phyloP scores from a whole-genome alignment of 2,888 invertebrate genomes.

The Parnassius orleans region DNA sequence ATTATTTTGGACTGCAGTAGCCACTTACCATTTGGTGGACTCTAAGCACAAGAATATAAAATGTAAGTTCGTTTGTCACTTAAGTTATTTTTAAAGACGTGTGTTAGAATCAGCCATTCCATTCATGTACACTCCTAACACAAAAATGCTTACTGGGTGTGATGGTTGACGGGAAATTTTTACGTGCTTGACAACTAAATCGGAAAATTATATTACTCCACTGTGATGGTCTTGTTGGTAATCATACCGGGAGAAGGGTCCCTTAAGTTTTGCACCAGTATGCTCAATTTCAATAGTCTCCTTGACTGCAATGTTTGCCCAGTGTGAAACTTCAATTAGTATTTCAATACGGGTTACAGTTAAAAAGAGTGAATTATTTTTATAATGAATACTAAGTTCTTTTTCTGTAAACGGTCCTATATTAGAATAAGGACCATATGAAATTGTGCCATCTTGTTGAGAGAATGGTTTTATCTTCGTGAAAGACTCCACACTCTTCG shows the following conservation, averaged over 20 bases:
- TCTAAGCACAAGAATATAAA: too few species aligned
- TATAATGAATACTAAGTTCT: conserved; percentile 92
- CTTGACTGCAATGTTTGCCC: conserved; percentile 99
- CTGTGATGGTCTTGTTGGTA: conserved; percentile 96
- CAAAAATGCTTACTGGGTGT: too few species aligned
- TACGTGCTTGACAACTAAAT: too few species aligned
- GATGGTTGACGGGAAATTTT: too few species aligned
- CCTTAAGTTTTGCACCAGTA: conserved; percentile 95
- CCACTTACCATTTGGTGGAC: too few species aligned
- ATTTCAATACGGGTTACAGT: conserved; percentile 94
- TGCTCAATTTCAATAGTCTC: conserved; percentile 96
- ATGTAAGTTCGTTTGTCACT: too few species aligned
- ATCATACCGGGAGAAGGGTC: conserved; percentile 98
- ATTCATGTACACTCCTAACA: too few species aligned
- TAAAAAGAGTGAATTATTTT: conserved; percentile 97
- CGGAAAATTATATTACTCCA: too few species aligned
- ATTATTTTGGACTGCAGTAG: too few species aligned
- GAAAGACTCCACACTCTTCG: conserved; percentile 90
- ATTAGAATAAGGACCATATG: conserved; percentile 94
- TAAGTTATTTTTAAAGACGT: too few species aligned
- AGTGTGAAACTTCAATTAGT: conserved; percentile 97
- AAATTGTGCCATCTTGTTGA: conserved; percentile 89
- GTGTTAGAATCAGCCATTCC: too few species aligned
- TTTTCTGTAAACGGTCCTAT: conserved; percentile 81
- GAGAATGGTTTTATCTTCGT: conserved; percentile 90